Evolutionary conservation across 2,797 vertebrate genomes (phyloP).

Genomic region (Anguilla megastoma): DNA sequence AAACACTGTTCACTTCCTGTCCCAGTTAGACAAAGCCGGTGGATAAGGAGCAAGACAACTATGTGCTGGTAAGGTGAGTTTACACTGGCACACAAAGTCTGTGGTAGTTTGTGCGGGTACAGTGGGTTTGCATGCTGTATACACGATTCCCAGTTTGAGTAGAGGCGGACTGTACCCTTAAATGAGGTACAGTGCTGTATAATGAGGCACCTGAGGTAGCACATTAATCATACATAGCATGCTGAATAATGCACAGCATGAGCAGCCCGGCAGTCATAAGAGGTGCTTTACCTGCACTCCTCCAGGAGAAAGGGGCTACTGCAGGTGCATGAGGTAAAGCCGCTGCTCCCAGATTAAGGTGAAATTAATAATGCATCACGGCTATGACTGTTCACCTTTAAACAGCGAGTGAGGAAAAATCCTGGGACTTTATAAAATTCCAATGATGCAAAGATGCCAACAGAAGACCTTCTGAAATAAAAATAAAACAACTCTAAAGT

Average conservation of each 20-base stretch:
- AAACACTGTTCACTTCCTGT: neutral
- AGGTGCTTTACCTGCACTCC: neutral
- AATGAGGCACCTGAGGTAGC: neutral
- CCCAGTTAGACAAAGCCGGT: neutral
- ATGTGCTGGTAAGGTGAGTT: neutral
- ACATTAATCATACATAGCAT: neutral
- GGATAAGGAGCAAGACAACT: neutral
- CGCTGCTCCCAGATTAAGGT: neutral
- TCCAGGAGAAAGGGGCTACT: neutral
- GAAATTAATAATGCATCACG: neutral
- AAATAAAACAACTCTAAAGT: neutral
- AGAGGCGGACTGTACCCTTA: neutral
- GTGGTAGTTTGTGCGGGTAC: neutral
- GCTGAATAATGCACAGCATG: neutral
- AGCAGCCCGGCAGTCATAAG: neutral
- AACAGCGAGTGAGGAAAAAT: no score
- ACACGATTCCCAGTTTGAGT: neutral
- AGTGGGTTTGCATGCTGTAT: neutral
- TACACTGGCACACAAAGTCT: neutral
- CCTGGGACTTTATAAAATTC: neutral
- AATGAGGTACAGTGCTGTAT: neutral
- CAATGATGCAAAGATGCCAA: neutral
- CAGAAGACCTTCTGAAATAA: neutral
- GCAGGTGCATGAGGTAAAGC: neutral
- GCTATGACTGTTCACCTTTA: neutral